Conservation (phyloP, 2,888 invertebrate genomes). For the Pantelozetes paolii region DNA sequence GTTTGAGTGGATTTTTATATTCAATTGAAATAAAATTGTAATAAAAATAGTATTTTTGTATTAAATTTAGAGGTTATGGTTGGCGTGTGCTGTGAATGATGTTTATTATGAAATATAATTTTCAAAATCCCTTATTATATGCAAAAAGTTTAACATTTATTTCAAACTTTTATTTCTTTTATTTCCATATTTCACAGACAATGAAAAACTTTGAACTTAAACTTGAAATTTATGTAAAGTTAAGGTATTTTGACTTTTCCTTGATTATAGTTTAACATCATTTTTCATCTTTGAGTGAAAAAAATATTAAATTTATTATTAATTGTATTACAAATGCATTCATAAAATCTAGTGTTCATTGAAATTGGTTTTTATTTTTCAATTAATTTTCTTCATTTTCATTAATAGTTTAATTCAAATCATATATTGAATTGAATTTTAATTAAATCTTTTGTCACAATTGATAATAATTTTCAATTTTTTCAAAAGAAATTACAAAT, state of each 20-base stretch:
- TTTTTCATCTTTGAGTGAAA: background rate
- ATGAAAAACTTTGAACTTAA: slow-evolving; percentile 2
- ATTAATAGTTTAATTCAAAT: background rate
- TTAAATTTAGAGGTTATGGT: background rate
- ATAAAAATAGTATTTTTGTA: too few relatives aligned
- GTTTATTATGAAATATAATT: background rate
- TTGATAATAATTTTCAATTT: too few relatives aligned
- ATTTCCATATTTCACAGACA: background rate
- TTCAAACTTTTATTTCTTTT: background rate
- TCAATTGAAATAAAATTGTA: too few relatives aligned
- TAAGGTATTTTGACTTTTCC: background rate
- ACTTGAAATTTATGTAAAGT: background rate
- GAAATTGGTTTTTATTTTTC: too few relatives aligned
- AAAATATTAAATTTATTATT: background rate
- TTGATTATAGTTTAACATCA: background rate
- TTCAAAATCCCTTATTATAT: background rate
- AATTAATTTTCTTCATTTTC: too few relatives aligned
- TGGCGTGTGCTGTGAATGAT: background rate
- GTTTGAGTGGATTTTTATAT: too few relatives aligned
- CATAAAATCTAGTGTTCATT: background rate
- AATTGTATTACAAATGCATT: background rate
- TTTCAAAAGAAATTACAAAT: too few relatives aligned
- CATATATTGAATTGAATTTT: background rate
- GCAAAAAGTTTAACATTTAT: background rate
- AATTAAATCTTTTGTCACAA: too few relatives aligned